phyloP scores from a whole-genome alignment of 2,797 vertebrate genomes.

The Lepilemur ruficaudatus region DNA sequence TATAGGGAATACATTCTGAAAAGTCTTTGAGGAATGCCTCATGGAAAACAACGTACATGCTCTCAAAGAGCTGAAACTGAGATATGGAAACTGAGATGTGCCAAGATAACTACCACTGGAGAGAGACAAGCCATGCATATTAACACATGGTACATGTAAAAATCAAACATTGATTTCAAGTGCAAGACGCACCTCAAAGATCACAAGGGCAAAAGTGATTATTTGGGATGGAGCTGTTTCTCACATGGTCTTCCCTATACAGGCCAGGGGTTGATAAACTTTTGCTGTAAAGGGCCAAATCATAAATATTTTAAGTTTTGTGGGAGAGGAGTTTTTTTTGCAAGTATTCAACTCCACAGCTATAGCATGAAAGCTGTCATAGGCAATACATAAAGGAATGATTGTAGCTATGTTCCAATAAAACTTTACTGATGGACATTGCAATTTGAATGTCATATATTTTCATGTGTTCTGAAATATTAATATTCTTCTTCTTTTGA shows the following conservation, averaged over 20 bases:
- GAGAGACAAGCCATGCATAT: neutral
- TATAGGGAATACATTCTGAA: neutral
- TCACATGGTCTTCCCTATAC: neutral
- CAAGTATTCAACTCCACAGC: neutral
- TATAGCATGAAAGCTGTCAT: neutral
- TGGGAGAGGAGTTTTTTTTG: neutral
- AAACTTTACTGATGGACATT: neutral
- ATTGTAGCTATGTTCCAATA: neutral
- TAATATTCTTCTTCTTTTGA: neutral
- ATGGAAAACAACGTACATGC: neutral
- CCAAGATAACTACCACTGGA: neutral
- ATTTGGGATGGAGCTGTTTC: neutral
- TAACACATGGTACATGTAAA: neutral
- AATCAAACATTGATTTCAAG: neutral
- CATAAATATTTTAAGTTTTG: neutral
- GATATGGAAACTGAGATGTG: neutral
- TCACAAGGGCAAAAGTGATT: neutral
- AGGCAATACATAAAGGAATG: neutral
- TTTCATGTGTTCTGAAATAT: neutral
- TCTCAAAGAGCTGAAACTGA: neutral
- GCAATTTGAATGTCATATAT: neutral
- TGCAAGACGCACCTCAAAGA: neutral
- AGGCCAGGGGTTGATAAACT: neutral
- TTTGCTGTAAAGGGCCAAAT: neutral
- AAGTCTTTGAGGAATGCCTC: neutral